A percentile compares a stretch with the other conserved stretches of the same genome.
phyloP scores from a whole-genome alignment of 92 coral and sea anemone genomes.

The Umimayanthus chanpuru region DNA sequence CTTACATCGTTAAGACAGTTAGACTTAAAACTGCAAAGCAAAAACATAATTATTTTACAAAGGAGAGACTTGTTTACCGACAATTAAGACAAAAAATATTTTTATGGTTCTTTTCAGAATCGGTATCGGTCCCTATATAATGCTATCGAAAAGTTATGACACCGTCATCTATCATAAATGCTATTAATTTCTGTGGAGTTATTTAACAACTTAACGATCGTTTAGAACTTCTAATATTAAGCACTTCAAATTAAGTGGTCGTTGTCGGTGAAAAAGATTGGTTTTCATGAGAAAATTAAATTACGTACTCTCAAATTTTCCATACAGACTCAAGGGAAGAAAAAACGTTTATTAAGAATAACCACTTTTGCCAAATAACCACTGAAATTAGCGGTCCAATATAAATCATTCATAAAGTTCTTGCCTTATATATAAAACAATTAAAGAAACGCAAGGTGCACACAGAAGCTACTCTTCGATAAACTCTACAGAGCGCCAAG shows the following conservation, averaged over 20 bases:
- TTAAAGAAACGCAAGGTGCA: not conserved
- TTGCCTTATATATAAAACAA: not conserved
- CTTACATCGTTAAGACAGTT: not conserved
- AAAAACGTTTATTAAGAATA: not conserved
- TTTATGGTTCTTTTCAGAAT: not conserved
- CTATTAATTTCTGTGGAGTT: not conserved
- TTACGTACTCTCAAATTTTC: not conserved
- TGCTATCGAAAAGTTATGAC: not conserved
- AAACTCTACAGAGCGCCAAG: not conserved
- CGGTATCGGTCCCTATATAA: too few relatives aligned
- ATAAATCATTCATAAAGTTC: too few relatives aligned
- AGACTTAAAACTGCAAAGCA: not conserved
- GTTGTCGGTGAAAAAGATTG: not conserved
- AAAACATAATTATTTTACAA: not conserved
- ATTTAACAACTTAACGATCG: not conserved
- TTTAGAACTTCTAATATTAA: too few relatives aligned
- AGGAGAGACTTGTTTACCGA: not conserved
- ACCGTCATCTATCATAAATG: not conserved
- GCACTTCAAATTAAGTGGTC: not conserved
- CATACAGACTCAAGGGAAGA: not conserved
- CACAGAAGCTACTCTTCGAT: not conserved
- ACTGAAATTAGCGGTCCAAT: not conserved
- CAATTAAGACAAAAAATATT: not conserved
- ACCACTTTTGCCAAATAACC: not conserved
- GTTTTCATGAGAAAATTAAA: too few relatives aligned